Evolutionary conservation across 2,888 invertebrate genomes (phyloP).

Genomic region (Morinoia aosen): DNA sequence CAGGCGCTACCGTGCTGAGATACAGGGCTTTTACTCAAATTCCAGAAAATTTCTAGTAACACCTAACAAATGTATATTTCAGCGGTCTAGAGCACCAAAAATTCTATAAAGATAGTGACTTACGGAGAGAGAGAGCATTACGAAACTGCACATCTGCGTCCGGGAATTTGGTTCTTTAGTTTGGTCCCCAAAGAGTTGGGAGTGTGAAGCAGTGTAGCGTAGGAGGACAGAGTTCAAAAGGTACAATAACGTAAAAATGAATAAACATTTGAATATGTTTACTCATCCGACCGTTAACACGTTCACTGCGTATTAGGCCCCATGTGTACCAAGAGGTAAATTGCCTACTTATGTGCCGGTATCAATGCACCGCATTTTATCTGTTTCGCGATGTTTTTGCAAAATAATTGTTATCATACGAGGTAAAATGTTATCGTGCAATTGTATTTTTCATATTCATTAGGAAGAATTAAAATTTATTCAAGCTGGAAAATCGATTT

Average conservation of each 20-base stretch:
- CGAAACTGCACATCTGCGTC: neutral
- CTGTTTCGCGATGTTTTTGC: too few species aligned
- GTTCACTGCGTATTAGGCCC: too few species aligned
- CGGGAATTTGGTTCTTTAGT: neutral
- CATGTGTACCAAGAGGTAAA: too few species aligned
- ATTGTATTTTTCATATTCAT: too few species aligned
- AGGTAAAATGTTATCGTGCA: too few species aligned
- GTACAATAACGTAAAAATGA: neutral
- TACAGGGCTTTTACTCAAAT: neutral
- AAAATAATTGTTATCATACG: too few species aligned
- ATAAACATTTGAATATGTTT: too few species aligned
- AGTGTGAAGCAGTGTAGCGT: neutral
- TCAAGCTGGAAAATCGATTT: too few species aligned
- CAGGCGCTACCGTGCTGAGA: neutral
- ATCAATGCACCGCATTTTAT: too few species aligned
- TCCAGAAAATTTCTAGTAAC: neutral
- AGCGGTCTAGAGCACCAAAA: neutral
- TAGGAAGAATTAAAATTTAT: too few species aligned
- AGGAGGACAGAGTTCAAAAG: neutral
- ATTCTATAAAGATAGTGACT: neutral
- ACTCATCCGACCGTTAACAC: too few species aligned
- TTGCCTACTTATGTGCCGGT: too few species aligned
- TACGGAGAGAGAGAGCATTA: neutral
- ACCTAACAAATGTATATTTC: neutral
- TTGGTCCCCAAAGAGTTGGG: neutral